phyloP scores from a whole-genome alignment of 92 coral and sea anemone genomes.

The Galaxea fascicularis region DNA sequence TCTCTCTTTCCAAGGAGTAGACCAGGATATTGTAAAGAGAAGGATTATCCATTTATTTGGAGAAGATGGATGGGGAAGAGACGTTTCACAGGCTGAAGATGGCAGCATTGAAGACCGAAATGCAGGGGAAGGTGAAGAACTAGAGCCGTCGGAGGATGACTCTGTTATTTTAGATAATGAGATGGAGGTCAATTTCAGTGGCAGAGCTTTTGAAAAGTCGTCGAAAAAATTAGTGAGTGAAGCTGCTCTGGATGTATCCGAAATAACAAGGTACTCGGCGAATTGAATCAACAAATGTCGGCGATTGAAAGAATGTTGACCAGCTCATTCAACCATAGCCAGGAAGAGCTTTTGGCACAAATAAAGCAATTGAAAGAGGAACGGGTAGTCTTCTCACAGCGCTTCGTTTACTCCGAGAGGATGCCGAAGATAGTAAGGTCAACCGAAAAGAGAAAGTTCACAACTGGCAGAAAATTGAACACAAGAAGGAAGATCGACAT shows the following conservation, averaged over 20 bases:
- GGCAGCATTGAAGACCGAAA: neutral
- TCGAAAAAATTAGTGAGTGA: neutral
- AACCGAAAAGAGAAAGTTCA: neutral
- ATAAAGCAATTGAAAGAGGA: neutral
- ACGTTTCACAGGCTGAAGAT: neutral
- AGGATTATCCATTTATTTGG: neutral
- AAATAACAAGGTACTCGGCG: neutral
- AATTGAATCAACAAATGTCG: too few species aligned
- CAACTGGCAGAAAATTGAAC: neutral
- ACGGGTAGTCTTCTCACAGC: neutral
- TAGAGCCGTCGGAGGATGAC: neutral
- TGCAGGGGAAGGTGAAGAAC: neutral
- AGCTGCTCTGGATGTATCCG: neutral
- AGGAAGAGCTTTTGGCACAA: neutral
- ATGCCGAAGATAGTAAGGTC: neutral
- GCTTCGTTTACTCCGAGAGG: neutral
- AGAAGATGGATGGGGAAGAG: neutral
- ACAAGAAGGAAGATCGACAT: neutral
- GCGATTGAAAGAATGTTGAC: neutral
- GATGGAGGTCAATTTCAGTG: neutral
- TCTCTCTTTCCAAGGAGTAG: conserved; percentile 24
- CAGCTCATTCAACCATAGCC: neutral
- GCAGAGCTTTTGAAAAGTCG: neutral
- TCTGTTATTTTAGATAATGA: neutral
- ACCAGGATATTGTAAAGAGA: conserved; percentile 2